Base-by-base conservation (phyloP, 2,888 invertebrate species). In the Acrobasis consociella region DNA sequence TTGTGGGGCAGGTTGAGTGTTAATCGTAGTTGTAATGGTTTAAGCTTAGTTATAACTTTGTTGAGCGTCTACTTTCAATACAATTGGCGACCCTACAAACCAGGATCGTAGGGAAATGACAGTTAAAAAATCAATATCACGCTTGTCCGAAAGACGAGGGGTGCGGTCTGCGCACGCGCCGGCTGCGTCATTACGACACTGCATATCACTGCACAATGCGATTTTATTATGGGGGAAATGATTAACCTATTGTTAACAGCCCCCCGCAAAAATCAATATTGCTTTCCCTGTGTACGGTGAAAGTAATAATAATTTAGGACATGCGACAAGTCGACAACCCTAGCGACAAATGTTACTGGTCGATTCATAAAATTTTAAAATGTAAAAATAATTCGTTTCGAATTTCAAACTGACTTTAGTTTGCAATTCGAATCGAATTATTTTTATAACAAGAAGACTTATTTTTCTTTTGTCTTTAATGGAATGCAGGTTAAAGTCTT, bases 51-150 rank as follows among this genome's bases (percentile, higher is more conserved):
- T 22, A 22, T 22, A 22, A 22, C 22, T 22, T 22, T 22, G 22
- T 31, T 31, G 0, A 7, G 8, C 31, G 2, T 31, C 31, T 2
- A 31, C 5, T 31, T 31, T 31, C 31, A 8, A 31, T 31, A 3
- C 22, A 46, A 46, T 46, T 2, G 9, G 15, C 10, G 49, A 50
- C 16, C 31, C 42, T 39, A 60, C 22, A n/a, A 60, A 17, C n/a
- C 51, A 51, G 37, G 22, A 46, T 15, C 10, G 53, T 49, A 38
- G 53, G 38, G 49, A 76, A 82, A 75, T 85, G 89, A 82, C 91
- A 87, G 92, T 92, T 91, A 88, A 86, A 91, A 92, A 91, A 92
- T 92, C 92, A 87, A 92, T 92, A 91, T 78, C 81, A 78, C 91
- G 89, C 91, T 91, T 91, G 85, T 86, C 85, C 79, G 88, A 81